Conservation (phyloP, 2,888 invertebrate genomes). For the Hirudinaria manillensis region DNA sequence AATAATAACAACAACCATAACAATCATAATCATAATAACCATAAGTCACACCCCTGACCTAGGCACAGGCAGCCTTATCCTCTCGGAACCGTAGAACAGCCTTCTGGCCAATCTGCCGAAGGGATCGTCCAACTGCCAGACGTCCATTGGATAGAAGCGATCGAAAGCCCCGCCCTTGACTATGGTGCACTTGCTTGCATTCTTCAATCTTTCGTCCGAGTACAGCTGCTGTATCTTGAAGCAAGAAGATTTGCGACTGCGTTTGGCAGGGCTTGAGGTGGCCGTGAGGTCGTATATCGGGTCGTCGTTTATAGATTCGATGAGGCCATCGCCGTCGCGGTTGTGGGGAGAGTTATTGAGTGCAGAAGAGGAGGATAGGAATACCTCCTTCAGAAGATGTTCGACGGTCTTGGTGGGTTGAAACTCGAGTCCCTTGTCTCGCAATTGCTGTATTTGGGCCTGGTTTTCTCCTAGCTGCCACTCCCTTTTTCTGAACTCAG, state of each 20-base stretch:
- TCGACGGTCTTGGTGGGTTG: not conserved
- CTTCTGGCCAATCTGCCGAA: slow-evolving; percentile 40
- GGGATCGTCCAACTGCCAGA: slow-evolving; percentile 41
- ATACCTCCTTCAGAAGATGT: not conserved
- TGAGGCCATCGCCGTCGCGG: not conserved
- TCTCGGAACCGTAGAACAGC: slow-evolving; percentile 43
- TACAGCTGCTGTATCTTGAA: slow-evolving; percentile 29
- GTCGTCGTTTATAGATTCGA: slow-evolving; percentile 12
- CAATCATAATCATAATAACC: not conserved
- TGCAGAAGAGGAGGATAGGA: not conserved
- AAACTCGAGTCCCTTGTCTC: not conserved
- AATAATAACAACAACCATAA: not conserved
- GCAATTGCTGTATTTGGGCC: not conserved
- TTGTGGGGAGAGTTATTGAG: not conserved
- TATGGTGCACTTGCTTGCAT: slow-evolving; percentile 31
- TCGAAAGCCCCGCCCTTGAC: slow-evolving; percentile 36
- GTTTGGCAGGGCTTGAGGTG: no score
- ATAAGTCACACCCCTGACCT: slow-evolving; percentile 12
- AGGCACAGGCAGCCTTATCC: slow-evolving; percentile 34
- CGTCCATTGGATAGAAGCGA: slow-evolving; percentile 42
- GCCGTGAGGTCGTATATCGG: not conserved
- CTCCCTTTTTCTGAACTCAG: slow-evolving; percentile 7
- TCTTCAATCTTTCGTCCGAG: slow-evolving; percentile 33
- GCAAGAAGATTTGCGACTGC: slow-evolving; percentile 9
- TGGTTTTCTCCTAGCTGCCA: no score